These are phyloP conservation scores for Anarsia innoxiella DNA, from an alignment of 2,888 invertebrate genomes.

Conservation along the genomic window DNA sequence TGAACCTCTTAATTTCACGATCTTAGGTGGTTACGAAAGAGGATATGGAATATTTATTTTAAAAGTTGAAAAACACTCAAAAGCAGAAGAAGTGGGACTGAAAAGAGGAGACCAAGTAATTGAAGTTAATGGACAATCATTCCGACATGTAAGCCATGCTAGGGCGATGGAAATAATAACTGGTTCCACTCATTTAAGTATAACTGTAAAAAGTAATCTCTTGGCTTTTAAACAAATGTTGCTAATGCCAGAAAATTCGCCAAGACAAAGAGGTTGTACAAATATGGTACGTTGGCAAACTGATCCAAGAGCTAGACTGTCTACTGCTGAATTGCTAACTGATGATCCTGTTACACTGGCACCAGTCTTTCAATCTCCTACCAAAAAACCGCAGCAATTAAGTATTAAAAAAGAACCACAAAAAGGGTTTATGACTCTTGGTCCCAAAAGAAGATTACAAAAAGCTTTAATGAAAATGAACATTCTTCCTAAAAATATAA, in stretches of 20 bases:
- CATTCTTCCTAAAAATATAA: slow-evolving; percentile 88
- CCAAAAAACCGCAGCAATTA: slow-evolving; percentile 72
- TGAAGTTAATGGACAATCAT: slow-evolving; percentile 98
- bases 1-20: slow-evolving; percentile 93
- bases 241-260: slow-evolving; percentile 85
- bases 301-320: slow-evolving; percentile 84
- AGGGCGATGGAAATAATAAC: slow-evolving; percentile 94
- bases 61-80: slow-evolving; percentile 93
- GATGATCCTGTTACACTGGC: slow-evolving; percentile 63
- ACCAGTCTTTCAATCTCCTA: slow-evolving; percentile 72
- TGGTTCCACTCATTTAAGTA: slow-evolving; percentile 95
- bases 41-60: slow-evolving; percentile 96
- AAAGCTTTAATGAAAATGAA: slow-evolving; percentile 93
- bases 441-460: slow-evolving; percentile 87
- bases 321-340: slow-evolving; percentile 82
- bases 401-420: slow-evolving; percentile 78
- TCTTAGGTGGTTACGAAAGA: slow-evolving; percentile 94
- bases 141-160: slow-evolving; percentile 93
- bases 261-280: slow-evolving; percentile 80
- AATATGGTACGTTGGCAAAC: slow-evolving; percentile 80
- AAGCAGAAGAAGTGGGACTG: slow-evolving; percentile 96
- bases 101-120: slow-evolving; percentile 98
- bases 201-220: slow-evolving; percentile 97
- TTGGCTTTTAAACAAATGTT: slow-evolving; percentile 85
- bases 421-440: slow-evolving; percentile 92